Evolutionary conservation across 2,888 invertebrate species (phyloP).

Genomic region (Colostygia pectinataria): DNA sequence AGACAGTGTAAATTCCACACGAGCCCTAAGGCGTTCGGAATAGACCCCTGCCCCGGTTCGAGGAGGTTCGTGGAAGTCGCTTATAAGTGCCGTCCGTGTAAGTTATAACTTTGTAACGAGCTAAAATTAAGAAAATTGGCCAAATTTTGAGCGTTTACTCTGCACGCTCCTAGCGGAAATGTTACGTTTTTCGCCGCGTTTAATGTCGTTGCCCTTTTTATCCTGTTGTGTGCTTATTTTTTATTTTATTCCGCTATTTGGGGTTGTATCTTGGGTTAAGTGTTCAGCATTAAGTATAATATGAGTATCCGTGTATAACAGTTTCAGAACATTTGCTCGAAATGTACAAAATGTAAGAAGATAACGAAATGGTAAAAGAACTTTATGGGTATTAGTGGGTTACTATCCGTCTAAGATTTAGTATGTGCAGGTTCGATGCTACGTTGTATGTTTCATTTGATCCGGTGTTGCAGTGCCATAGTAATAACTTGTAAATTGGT

Average conservation of each 20-base stretch:
- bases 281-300: slow-evolving; percentile 18
- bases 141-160: slow-evolving; percentile 5
- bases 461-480: no score
- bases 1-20: slow-evolving; percentile 95
- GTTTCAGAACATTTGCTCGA: slow-evolving; percentile 9
- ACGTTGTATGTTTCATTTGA: no score
- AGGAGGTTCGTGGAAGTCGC: slow-evolving; percentile 97
- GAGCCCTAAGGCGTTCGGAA: slow-evolving; percentile 92
- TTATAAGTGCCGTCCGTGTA: slow-evolving; percentile 98
- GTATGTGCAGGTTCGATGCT: no score
- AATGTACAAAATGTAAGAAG: slow-evolving; percentile 16
- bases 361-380: no score
- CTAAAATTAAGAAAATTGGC: slow-evolving; percentile 25
- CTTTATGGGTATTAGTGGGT: no score
- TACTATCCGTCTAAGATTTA: no score
- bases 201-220: slow-evolving; percentile 22
- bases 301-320: slow-evolving; percentile 22
- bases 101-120: slow-evolving; percentile 71
- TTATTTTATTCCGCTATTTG: slow-evolving; percentile 25
- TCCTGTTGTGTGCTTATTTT: slow-evolving; percentile 28
- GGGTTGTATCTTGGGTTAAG: slow-evolving; percentile 24
- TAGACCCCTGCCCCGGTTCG: slow-evolving; percentile 96
- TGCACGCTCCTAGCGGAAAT: slow-evolving; percentile 9
- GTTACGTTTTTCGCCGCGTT: slow-evolving; percentile 13
- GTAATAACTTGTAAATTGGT: no score